Base-by-base conservation (phyloP, 2,888 invertebrate species). In the Phlogophora meticulosa region DNA sequence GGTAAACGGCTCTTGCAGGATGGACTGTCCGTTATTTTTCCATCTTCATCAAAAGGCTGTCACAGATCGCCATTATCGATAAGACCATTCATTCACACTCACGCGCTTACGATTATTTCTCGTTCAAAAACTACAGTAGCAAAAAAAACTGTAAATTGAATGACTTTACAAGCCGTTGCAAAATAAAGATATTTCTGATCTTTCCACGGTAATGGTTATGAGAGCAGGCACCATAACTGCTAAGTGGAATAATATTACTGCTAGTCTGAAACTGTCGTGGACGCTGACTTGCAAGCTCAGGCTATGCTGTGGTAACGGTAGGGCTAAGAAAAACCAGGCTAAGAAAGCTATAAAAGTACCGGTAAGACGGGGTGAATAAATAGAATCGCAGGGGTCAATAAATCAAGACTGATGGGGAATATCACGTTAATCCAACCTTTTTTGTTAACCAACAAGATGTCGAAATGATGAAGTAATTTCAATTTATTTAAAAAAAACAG, bases 281-380 rank as follows among this genome's bases (percentile, higher is more conserved):
- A 72, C 9, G 45, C 51, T 71, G 71, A 71, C 71, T 71, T 57
- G 71, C 71, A 52, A 36, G 28, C 40, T 51, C 28, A 15, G 28
- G 9, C 45, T 22, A 45, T 15, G 42, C 15, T 13, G 43, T 22
- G 10, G 17, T 56, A 64, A 71, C 64, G 56, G 71, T 24, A 22
- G 11, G 22, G 24, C 13, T n/a, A n/a, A n/a, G 22, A 13, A 11
- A 32, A 69, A 64, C 24, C 36, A 48, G 43, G 46, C 46, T 53
- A 22, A n/a, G 15, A 56, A 55, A 22, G 15, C 22, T 48, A 17
- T 40, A 24, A 48, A 64, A 66, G 28, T 28, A 5, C 28, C 28
- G 28, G 5, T 28, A 28, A 28, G 5, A 28, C 2, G 4, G 28
- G 28, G 28, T 5, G n/a, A n/a, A n/a, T n/a, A n/a, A n/a, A n/a